Evolutionary conservation across 2,797 vertebrate species (phyloP).

Genomic region (Chaunax sp.): DNA sequence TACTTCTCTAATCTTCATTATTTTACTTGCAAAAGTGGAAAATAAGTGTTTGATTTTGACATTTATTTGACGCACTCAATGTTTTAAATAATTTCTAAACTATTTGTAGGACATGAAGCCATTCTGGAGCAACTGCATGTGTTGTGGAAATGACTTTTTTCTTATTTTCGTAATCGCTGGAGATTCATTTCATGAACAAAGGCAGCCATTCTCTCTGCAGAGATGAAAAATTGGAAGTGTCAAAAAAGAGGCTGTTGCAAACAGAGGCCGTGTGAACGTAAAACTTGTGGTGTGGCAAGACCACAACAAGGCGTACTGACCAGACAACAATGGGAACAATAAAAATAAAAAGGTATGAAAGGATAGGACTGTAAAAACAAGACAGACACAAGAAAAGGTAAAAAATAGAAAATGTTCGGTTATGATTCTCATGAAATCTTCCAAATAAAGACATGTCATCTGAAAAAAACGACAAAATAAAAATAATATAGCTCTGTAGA

Average conservation of each 20-base stretch:
- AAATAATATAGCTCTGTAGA: conserved; percentile 64
- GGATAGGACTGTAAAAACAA: conserved; percentile 22
- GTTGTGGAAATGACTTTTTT: neutral
- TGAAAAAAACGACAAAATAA: conserved; percentile 56
- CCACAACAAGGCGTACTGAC: conserved; percentile 17
- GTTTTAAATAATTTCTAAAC: too few species aligned
- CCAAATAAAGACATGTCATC: conserved; percentile 28
- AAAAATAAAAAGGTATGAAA: conserved; percentile 4
- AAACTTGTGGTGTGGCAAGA: neutral
- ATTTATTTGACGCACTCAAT: neutral
- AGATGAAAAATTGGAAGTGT: too few species aligned
- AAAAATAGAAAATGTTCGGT: conserved; percentile 27
- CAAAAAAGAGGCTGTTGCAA: too few species aligned
- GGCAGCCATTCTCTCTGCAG: too few species aligned
- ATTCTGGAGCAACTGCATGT: too few species aligned
- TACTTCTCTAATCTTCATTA: neutral
- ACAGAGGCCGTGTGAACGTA: neutral
- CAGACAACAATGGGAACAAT: conserved; percentile 5
- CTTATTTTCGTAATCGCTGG: neutral
- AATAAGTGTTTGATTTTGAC: neutral
- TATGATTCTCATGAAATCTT: conserved; percentile 43
- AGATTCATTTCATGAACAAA: too few species aligned
- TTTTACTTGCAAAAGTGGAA: neutral
- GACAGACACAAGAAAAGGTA: conserved; percentile 18
- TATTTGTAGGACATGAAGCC: neutral